Base-by-base conservation (phyloP, 1,140 invertebrate species). In the Branchinecta lindahli region DNA sequence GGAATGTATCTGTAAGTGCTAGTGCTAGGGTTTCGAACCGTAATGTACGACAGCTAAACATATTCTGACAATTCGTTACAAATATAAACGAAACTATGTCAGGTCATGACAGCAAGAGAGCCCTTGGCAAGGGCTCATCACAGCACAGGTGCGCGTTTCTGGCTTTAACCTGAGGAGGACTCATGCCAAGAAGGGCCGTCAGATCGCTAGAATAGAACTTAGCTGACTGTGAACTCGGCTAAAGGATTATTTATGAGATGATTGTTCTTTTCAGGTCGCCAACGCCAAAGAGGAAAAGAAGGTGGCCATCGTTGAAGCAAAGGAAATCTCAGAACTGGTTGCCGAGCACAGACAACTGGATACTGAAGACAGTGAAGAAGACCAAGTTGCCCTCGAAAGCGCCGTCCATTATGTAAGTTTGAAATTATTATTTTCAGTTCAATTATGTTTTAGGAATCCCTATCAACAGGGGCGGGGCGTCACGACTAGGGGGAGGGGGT, bases 261-360 rank as follows among this genome's bases (percentile, higher is more conserved):
- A 3, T 33, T 33, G 33, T 52, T 46, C 8, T 10, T n/a, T 8
- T 69, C 66, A 68, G 69, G 72, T 66, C 52, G 61, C 44, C 0
- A 47, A 69, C 15, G 67, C 47, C 20, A 70, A 47, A 66, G 52
- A 71, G 18, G 68, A 69, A 70, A 66, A 70, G 45, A 71, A 61
- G 45, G 68, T 72, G 45, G 66, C 68, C n/a, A 66, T 67, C 9
- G 71, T 21, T 44, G 18, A 45, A 21, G 70, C 45, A 20, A 46
- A 71, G 70, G 69, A 47, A 45, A 67, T 33, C 33, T 45, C 68
- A 61, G 69, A 67, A 71, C 44, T 66, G 9, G n/a, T 52, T 10
- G 66, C 70, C 21, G 70, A 74, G 46, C 73, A 75, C 44, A 71
- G 70, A 44, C 73, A 74, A 67, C 74, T 74, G 46, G 47, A 71